A percentile compares a stretch with the other conserved stretches of the same genome.
phyloP scores from a whole-genome alignment of 2,797 vertebrate species.

The Poecilia velifera region DNA sequence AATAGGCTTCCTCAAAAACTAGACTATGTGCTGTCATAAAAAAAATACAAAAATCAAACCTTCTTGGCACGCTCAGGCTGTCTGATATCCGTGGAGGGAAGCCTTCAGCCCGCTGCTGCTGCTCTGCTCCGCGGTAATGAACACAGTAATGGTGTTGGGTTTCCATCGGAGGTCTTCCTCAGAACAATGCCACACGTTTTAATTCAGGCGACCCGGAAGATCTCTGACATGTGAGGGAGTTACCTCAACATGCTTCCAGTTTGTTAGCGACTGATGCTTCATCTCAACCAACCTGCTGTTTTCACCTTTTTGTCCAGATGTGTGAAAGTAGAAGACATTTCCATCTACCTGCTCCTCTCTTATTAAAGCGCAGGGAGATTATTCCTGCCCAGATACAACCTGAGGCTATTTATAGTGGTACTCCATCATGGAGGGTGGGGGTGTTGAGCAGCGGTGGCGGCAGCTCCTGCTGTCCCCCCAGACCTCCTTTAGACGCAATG shows the following conservation, averaged over 20 bases:
- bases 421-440: constrained; percentile 4
- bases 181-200: neutral
- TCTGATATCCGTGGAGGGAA: constrained; percentile 59
- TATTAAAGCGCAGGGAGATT: neutral
- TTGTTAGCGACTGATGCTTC: neutral
- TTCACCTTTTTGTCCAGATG: neutral
- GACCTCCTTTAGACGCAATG: neutral
- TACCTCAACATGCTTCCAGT: constrained; percentile 21
- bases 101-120: constrained; percentile 34
- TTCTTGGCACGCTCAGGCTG: constrained; percentile 57
- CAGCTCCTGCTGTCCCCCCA: constrained; percentile 12
- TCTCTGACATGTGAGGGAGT: constrained; percentile 25
- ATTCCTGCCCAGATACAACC: constrained; percentile 51
- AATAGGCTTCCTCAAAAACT: constrained; percentile 76
- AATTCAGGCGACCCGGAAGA: constrained; percentile 6
- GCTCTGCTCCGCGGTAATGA: constrained; percentile 30
- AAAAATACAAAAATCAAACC: constrained; percentile 45
- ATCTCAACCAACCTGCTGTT: neutral
- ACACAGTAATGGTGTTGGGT: constrained; percentile 20
- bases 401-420: constrained; percentile 43
- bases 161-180: neutral
- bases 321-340: neutral
- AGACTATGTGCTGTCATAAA: constrained; percentile 64
- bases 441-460: constrained; percentile 37
- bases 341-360: neutral